Conservation (phyloP, 2,113 vertebrate genomes). For the Ciconia boyciana region DNA sequence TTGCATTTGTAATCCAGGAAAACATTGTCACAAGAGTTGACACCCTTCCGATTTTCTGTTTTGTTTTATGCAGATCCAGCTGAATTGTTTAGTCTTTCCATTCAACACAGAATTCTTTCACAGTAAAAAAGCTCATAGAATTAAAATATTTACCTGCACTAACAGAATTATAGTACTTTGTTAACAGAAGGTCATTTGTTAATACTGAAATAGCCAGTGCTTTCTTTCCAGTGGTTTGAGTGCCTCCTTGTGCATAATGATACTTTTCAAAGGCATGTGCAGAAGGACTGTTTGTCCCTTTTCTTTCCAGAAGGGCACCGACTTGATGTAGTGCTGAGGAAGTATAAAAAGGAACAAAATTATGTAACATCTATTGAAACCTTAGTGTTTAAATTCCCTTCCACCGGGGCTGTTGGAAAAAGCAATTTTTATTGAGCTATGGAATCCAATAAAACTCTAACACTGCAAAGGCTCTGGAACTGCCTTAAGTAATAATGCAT, state of each 20-base stretch:
- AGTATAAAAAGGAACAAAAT: background rate
- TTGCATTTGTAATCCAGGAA: background rate
- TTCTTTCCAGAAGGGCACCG: background rate
- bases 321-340: background rate
- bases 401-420: background rate
- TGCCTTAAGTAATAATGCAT: constrained; percentile 30
- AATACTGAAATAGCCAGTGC: background rate
- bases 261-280: background rate
- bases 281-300: background rate
- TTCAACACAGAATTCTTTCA: background rate
- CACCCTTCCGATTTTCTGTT: background rate
- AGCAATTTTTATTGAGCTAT: constrained; percentile 67
- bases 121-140: background rate
- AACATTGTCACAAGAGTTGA: background rate
- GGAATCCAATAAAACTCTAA: constrained; percentile 64
- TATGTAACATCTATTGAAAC: constrained; percentile 31
- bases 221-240: background rate
- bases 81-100: background rate
- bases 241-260: background rate
- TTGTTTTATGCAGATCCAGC: background rate
- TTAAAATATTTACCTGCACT: background rate
- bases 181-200: background rate
- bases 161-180: background rate
- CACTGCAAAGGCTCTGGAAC: constrained; percentile 39
- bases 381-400: constrained; percentile 45